A percentile compares a stretch with the other conserved stretches of the same genome.
phyloP scores from a whole-genome alignment of 2,888 invertebrate species.

The Prosapia bicincta region DNA sequence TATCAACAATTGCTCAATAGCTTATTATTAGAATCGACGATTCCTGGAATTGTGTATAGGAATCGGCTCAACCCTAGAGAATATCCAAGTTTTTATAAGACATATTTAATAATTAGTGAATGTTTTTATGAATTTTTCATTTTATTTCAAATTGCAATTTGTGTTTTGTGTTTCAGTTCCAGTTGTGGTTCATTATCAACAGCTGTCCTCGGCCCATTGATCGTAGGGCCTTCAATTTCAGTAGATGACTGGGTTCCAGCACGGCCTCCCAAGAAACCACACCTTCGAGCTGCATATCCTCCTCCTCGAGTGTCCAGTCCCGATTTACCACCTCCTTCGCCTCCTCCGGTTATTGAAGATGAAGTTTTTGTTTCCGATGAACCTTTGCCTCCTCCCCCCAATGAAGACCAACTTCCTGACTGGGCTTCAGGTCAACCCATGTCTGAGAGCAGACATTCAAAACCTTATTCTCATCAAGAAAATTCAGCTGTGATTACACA shows the following conservation, averaged over 20 bases:
- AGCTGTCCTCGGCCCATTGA: constrained; percentile 58
- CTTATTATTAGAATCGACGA: too few species aligned
- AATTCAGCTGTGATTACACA: not conserved
- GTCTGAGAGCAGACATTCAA: not conserved
- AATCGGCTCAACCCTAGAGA: too few species aligned
- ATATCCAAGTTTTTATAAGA: too few species aligned
- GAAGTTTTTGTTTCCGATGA: constrained; percentile 59
- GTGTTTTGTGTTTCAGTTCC: constrained; percentile 41
- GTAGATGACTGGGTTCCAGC: constrained; percentile 69
- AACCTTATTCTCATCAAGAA: not conserved
- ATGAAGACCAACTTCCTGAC: constrained; percentile 32
- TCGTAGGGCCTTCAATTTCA: constrained; percentile 59
- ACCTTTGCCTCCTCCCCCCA: constrained; percentile 63
- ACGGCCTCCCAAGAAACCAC: constrained; percentile 73
- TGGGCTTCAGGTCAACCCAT: constrained; percentile 23
- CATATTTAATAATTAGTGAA: too few species aligned
- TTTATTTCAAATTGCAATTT: too few species aligned
- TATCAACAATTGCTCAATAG: too few species aligned
- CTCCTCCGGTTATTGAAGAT: constrained; percentile 57
- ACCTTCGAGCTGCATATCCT: constrained; percentile 52
- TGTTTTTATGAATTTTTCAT: too few species aligned
- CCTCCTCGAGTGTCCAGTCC: constrained; percentile 44
- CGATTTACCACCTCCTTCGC: constrained; percentile 60
- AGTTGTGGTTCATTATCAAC: constrained; percentile 58
- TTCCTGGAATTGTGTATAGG: too few species aligned